Evolutionary conservation across 2,113 vertebrate species (phyloP), one percentile per base, ranked within the genome.

Genomic region (Baryphthengus martii): DNA sequence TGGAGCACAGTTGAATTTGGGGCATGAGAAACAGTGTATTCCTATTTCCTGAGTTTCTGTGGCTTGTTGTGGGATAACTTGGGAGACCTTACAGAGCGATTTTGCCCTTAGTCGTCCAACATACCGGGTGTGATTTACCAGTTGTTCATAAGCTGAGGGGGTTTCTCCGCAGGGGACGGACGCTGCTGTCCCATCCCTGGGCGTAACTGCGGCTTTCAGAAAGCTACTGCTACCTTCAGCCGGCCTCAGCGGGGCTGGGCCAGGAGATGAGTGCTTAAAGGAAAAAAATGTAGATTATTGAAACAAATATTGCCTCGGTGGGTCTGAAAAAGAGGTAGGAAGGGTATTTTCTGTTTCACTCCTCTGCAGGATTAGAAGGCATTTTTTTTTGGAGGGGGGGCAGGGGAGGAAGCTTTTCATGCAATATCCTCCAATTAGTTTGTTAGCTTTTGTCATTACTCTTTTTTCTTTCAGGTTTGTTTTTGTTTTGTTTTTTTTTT

Each of bases 201-300:
- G 3, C 23, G 28, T 11, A 49, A 21, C 45, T 39, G 73, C 55
- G 45, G 50, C 55, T 37, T 42, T 56, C 58, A 3, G 7, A 24
- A 37, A 33, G 70, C 24, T 7, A 3, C 18, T 35, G 49, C 63
- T 62, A 13, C 8, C 52, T 45, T 13, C 17, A n/a, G 72, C 49
- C 61, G 58, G 15, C 28, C 79, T 35, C 26, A 1, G 15, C 6
- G n/a, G 24, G 50, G 29, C 81, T 44, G 59, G 42, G 71, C 65
- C 26, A 5, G 33, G 58, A 58, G 58, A 4, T 0, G 0, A 47
- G 47, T 11, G 23, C 31, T 8, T 31, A 9, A 35, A 52, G 24
- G 11, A 29, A 26, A 17, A 17, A 58, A 26, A 53, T 2, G 7
- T 15, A 19, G 18, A 11, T 47, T 29, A 21, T 7, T n/a, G 40